Conservation (phyloP, 2,113 vertebrate species). For the Aegotheles bennettii region DNA sequence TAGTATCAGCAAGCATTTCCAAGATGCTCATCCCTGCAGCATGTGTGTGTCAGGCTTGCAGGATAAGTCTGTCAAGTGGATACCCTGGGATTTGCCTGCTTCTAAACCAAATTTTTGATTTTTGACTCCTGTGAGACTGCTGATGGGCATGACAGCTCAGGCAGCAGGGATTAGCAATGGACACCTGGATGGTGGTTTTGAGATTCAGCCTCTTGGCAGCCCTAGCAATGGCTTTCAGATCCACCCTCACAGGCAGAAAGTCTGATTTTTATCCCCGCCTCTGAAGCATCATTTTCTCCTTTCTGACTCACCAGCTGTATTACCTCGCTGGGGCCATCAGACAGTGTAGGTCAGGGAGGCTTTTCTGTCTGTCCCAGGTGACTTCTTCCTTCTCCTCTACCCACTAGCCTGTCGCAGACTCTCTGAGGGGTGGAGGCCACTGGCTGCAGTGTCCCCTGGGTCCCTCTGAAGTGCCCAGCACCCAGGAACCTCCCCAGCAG, state of each 20-base stretch:
- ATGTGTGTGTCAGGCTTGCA: background rate
- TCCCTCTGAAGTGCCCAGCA: background rate
- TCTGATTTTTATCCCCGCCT: accelerated
- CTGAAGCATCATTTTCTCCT: background rate
- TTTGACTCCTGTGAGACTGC: background rate
- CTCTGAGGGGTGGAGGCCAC: background rate
- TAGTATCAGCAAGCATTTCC: background rate
- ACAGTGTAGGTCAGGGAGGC: background rate
- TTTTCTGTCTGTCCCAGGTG: background rate
- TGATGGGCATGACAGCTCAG: background rate
- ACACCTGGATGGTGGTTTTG: background rate
- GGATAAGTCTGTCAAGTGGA: background rate
- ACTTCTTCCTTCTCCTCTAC: background rate
- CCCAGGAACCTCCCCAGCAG: background rate
- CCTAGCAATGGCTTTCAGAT: background rate
- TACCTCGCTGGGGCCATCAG: background rate
- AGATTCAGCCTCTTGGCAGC: background rate
- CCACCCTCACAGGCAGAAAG: background rate
- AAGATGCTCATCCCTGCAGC: background rate
- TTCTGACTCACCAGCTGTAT: background rate
- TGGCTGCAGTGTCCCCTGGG: accelerated
- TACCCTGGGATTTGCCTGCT: background rate
- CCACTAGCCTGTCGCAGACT: background rate
- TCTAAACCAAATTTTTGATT: background rate
- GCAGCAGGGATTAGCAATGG: background rate